Conservation (phyloP, 2,113 vertebrate genomes). For the Coracopsis vasa region DNA sequence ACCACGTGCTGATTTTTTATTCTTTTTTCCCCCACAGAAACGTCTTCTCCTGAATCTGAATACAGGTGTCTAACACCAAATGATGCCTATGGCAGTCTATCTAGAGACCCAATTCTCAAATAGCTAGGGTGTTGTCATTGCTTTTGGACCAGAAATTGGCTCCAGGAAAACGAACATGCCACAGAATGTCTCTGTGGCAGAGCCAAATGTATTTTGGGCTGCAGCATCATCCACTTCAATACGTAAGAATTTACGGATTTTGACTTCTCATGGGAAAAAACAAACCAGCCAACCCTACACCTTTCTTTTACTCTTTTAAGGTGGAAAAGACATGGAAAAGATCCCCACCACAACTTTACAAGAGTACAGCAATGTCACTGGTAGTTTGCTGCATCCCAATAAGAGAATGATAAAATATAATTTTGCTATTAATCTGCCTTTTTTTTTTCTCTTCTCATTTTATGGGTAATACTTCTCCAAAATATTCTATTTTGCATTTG, state of each 20-base stretch:
- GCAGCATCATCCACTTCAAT: not conserved
- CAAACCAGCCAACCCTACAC: not conserved
- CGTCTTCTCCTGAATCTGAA: not conserved
- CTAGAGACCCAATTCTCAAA: not conserved
- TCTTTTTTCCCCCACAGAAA: not conserved
- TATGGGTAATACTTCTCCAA: not conserved
- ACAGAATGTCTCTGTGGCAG: not conserved
- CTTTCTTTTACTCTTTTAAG: not conserved
- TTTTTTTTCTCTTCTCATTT: not conserved
- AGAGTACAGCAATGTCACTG: not conserved
- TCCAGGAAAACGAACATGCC: not conserved
- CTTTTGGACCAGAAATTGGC: not conserved
- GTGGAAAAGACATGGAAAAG: not conserved
- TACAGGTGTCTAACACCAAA: not conserved
- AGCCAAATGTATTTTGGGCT: not conserved
- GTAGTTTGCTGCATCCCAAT: not conserved
- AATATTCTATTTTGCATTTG: not conserved
- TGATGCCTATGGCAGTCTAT: not conserved
- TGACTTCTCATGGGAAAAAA: not conserved
- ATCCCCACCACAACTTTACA: not conserved
- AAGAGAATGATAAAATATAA: not conserved
- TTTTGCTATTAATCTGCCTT: not conserved
- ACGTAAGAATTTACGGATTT: not conserved
- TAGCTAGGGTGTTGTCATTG: not conserved
- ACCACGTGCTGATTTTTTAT: not conserved